Percentiles rank a stretch among this genome's conserved stretches.
Conservation (phyloP, 2,888 invertebrate species). For the Plutella xylostella region DNA sequence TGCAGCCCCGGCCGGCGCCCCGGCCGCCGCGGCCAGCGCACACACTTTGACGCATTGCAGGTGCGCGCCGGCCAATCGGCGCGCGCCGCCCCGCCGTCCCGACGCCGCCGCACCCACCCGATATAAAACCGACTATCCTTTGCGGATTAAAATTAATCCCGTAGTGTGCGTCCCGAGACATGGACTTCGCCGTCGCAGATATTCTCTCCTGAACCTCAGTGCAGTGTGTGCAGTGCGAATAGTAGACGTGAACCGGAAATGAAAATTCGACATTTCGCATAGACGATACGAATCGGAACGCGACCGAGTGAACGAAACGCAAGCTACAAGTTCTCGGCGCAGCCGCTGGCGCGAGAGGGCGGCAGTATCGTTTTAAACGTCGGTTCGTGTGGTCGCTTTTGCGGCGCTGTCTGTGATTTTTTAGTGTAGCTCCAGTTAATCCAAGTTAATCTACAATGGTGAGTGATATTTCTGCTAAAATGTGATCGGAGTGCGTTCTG, state of each 20-base stretch:
- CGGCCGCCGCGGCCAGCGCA: not conserved
- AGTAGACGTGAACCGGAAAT: constrained; percentile 46
- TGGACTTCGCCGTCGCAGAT: constrained; percentile 58
- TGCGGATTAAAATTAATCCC: constrained; percentile 73
- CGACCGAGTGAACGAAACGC: constrained; percentile 54
- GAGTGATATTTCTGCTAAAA: constrained; percentile 62
- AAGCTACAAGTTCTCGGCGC: constrained; percentile 55
- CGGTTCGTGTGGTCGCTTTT: constrained; percentile 67
- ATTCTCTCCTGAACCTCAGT: constrained; percentile 39
- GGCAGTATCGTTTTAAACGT: constrained; percentile 71
- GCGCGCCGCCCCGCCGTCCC: constrained; percentile 77
- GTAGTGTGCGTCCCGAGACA: constrained; percentile 63
- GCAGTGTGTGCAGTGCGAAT: constrained; percentile 32
- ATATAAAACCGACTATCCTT: constrained; percentile 75
- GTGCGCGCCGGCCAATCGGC: constrained; percentile 84
- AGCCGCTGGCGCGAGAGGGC: constrained; percentile 68
- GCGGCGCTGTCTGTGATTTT: constrained; percentile 70
- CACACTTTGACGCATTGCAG: constrained; percentile 84
- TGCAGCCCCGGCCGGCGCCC: constrained; percentile 31
- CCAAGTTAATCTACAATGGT: constrained; percentile 72
- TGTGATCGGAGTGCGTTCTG: constrained; percentile 49
- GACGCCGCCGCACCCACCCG: constrained; percentile 78
- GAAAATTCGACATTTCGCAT: constrained; percentile 57
- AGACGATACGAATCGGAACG: constrained; percentile 59
- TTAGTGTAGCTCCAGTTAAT: constrained; percentile 72